phyloP scores from a whole-genome alignment of 1,140 invertebrate genomes.

The Orchestia grillus region DNA sequence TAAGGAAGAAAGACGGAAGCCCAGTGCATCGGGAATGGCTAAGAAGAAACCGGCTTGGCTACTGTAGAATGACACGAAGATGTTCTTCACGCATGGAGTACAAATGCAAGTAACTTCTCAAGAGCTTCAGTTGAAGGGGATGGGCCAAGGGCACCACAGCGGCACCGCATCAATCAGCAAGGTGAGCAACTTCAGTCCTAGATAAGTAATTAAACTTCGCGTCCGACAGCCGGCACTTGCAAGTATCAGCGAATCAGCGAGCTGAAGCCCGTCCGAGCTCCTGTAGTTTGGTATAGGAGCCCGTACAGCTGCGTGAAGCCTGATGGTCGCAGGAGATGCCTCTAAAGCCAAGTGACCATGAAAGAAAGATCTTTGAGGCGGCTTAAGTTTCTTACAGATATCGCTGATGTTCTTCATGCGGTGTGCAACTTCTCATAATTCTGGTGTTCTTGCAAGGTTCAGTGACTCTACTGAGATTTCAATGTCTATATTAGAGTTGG shows the following conservation, averaged over 20 bases:
- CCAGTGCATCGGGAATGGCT: too few relatives aligned
- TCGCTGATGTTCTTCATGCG: not conserved
- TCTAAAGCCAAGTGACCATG: not conserved
- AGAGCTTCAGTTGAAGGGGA: not conserved
- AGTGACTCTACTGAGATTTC: too few relatives aligned
- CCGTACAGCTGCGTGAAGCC: not conserved
- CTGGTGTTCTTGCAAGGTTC: not conserved
- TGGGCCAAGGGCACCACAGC: not conserved
- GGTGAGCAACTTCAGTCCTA: not conserved
- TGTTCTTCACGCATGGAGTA: too few relatives aligned
- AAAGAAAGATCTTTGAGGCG: not conserved
- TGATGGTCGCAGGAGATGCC: not conserved
- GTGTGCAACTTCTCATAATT: not conserved
- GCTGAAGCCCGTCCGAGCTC: not conserved
- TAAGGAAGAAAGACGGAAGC: too few relatives aligned
- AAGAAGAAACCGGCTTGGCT: too few relatives aligned
- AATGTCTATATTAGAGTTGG: too few relatives aligned
- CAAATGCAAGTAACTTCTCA: not conserved
- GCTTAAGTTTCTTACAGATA: not conserved
- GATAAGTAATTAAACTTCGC: not conserved
- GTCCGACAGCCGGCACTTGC: not conserved
- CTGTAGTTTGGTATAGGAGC: not conserved
- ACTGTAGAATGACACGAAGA: too few relatives aligned
- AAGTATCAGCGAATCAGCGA: not conserved
- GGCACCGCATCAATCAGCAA: not conserved